These are phyloP conservation scores for Ara ararauna DNA, from an alignment of 2,797 vertebrate species.

Conservation along the genomic window DNA sequence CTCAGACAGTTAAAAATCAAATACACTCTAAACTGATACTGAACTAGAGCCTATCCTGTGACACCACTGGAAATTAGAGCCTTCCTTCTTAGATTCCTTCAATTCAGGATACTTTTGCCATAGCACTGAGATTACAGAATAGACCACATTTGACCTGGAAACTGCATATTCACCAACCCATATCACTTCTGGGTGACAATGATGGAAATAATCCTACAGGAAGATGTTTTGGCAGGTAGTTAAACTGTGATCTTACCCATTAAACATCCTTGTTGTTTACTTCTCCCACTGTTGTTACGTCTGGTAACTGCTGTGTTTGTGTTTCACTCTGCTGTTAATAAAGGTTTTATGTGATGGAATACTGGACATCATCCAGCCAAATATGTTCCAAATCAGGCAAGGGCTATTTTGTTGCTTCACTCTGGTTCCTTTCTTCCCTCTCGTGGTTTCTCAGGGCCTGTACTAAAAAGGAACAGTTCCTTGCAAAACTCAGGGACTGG, in stretches of 20 bases:
- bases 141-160: neutral
- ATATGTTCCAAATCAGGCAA: neutral
- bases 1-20: neutral
- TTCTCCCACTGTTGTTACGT: neutral
- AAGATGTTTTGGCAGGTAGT: neutral
- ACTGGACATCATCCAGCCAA: constrained; percentile 17
- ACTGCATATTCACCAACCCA: neutral
- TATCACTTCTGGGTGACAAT: neutral
- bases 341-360: constrained; percentile 19
- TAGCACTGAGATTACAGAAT: neutral
- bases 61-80: neutral
- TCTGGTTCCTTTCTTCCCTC: neutral
- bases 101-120: neutral
- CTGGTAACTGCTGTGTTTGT: neutral
- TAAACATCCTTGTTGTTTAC: neutral
- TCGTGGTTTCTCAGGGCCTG: neutral
- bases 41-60: neutral
- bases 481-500: neutral
- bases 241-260: neutral
- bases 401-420: neutral
- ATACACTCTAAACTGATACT: neutral
- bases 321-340: neutral
- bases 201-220: neutral
- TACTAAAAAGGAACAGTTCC: neutral
- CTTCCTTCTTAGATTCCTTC: neutral